Percentiles rank a stretch among this genome's conserved stretches.
Conservation (phyloP, 2,888 invertebrate species). For the Drosophila histrio region DNA sequence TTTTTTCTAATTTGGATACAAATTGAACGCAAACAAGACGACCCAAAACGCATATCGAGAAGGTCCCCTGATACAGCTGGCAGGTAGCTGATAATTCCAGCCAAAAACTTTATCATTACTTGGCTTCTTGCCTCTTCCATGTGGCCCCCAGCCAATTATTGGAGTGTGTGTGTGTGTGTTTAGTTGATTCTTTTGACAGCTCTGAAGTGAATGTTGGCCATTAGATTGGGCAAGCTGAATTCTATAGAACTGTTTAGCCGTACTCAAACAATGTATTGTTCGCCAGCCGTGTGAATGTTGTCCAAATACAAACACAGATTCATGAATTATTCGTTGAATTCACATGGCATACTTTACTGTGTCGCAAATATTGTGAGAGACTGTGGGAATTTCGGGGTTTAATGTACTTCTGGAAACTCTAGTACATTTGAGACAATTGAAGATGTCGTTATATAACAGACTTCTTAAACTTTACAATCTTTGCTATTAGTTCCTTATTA, state of each 20-base stretch:
- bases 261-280: conserved; percentile 10
- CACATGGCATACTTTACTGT: conserved; percentile 28
- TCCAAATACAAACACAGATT: conserved; percentile 25
- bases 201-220: conserved; percentile 32
- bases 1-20: conserved; percentile 35
- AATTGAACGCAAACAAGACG: conserved; percentile 57
- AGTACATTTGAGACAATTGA: neutral
- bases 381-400: conserved; percentile 10
- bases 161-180: conserved; percentile 9
- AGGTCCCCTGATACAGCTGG: conserved; percentile 11
- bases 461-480: too few relatives aligned
- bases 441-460: neutral
- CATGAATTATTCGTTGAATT: conserved; percentile 35
- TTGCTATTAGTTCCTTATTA: too few relatives aligned
- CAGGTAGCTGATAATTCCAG: conserved; percentile 19
- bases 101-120: conserved; percentile 21
- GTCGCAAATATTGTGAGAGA: conserved; percentile 19
- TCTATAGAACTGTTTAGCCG: conserved; percentile 27
- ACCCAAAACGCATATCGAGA: conserved; percentile 11
- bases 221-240: conserved; percentile 47
- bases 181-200: conserved; percentile 24
- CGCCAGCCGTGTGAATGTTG: conserved; percentile 34
- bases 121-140: conserved; percentile 2
- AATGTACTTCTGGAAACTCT: neutral
- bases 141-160: conserved; percentile 35